Percentiles rank a stretch among this genome's conserved stretches.
These are phyloP conservation scores for Ostrea denselamellosa DNA, from an alignment of 1,140 invertebrate genomes.

Conservation along the genomic window DNA sequence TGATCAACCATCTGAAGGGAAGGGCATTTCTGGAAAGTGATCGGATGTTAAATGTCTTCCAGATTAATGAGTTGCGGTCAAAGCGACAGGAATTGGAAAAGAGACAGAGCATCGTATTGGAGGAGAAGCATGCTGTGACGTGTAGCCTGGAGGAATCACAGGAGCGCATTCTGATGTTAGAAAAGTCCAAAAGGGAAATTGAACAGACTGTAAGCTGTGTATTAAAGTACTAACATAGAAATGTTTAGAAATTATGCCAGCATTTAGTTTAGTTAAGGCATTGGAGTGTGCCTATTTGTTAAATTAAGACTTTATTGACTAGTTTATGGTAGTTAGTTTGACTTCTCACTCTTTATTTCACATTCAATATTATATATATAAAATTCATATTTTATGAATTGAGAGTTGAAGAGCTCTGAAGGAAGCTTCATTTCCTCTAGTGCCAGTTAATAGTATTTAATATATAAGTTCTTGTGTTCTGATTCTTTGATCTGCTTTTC, in stretches of 20 bases:
- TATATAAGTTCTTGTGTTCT: too few relatives aligned
- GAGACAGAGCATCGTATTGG: constrained; percentile 83
- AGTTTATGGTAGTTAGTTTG: too few relatives aligned
- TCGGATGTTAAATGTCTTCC: constrained; percentile 38
- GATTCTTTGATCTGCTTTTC: too few relatives aligned
- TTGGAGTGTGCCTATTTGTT: not conserved
- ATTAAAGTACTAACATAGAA: not conserved
- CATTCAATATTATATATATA: too few relatives aligned
- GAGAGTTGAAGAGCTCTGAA: too few relatives aligned
- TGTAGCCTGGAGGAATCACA: constrained; percentile 91
- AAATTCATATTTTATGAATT: too few relatives aligned
- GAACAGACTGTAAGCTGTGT: constrained; percentile 82
- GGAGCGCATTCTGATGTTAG: constrained; percentile 90
- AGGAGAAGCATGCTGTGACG: constrained; percentile 88
- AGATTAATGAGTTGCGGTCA: constrained; percentile 89
- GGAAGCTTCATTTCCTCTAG: too few relatives aligned
- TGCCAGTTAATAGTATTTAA: too few relatives aligned
- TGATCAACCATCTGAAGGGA: constrained; percentile 12
- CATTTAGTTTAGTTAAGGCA: not conserved
- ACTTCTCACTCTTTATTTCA: too few relatives aligned
- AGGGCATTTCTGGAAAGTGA: not conserved
- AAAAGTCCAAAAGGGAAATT: constrained; percentile 91
- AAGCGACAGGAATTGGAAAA: constrained; percentile 92
- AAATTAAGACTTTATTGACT: too few relatives aligned
- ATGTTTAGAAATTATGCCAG: not conserved